Evolutionary conservation across 2,797 vertebrate species (phyloP).

Genomic region (Myotis findleyi): DNA sequence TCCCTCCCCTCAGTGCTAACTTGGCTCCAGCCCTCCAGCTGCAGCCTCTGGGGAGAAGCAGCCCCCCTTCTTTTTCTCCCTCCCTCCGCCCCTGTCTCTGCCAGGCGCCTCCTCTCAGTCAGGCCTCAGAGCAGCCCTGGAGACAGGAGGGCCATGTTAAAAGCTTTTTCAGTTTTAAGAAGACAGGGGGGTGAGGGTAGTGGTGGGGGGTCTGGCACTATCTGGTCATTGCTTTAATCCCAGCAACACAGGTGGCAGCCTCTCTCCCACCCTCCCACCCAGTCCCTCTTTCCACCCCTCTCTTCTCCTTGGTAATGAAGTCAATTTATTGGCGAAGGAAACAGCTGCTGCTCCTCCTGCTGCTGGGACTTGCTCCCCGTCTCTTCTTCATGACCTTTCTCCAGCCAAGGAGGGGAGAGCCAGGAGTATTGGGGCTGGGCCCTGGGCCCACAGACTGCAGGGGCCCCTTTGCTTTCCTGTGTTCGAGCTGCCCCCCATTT

Average conservation of each 20-base stretch:
- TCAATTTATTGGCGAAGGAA: constrained; percentile 88
- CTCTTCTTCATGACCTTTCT: constrained; percentile 80
- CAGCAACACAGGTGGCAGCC: constrained; percentile 80
- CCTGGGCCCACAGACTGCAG: constrained; percentile 65
- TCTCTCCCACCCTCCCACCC: constrained; percentile 69
- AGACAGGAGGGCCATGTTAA: constrained; percentile 79
- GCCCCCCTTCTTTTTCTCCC: constrained; percentile 18
- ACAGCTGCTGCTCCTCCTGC: constrained; percentile 82
- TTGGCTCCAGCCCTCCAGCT: constrained; percentile 80
- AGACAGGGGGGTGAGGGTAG: constrained; percentile 57
- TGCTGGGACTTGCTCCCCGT: constrained; percentile 78
- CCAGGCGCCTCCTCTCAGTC: constrained; percentile 82
- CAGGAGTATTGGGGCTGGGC: constrained; percentile 53
- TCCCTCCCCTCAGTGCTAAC: constrained; percentile 54
- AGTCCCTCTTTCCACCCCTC: constrained; percentile 55
- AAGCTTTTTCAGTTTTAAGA: constrained; percentile 83
- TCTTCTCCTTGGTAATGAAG: constrained; percentile 83
- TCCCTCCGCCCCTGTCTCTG: constrained; percentile 63
- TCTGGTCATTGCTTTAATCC: constrained; percentile 79
- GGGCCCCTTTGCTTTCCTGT: constrained; percentile 74
- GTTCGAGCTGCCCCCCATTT: constrained; percentile 72
- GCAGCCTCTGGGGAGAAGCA: constrained; percentile 79
- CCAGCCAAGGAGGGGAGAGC: constrained; percentile 60
- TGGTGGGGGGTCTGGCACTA: constrained; percentile 78
- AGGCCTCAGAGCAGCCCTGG: constrained; percentile 81